Percentiles rank a stretch among this genome's conserved stretches.
These are phyloP conservation scores for Loris lydekkerianus DNA, from an alignment of 2,797 vertebrate genomes.

Conservation along the genomic window DNA sequence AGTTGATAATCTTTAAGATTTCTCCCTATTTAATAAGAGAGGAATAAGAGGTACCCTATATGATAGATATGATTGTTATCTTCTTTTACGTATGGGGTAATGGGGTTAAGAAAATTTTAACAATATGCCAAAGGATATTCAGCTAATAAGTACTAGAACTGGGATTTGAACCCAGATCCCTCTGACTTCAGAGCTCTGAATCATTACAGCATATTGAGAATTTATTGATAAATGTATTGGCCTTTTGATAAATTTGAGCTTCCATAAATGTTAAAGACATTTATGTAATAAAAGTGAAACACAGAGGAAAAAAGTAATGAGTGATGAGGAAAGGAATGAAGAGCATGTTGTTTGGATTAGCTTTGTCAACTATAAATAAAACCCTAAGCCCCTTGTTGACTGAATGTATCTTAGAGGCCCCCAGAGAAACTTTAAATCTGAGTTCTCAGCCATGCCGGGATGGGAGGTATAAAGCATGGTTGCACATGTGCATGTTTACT, in stretches of 20 bases:
- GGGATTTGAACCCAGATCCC: neutral
- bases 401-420: too few species aligned
- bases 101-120: neutral
- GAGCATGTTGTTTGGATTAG: too few species aligned
- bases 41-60: neutral
- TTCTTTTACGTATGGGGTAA: neutral
- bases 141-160: neutral
- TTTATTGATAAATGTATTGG: neutral
- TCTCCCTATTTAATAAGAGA: neutral
- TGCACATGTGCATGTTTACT: too few species aligned
- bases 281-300: neutral
- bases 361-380: too few species aligned
- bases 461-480: too few species aligned
- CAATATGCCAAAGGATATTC: neutral
- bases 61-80: neutral
- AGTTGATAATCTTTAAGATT: neutral
- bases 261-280: neutral
- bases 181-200: neutral
- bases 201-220: neutral
- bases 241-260: neutral
- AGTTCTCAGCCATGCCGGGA: too few species aligned
- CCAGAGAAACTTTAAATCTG: too few species aligned
- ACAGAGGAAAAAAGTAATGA: neutral
- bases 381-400: too few species aligned
- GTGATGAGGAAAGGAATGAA: neutral